These are phyloP conservation scores for Sarcophaga peregrina DNA, from an alignment of 1,140 invertebrate genomes.

Conservation along the genomic window DNA sequence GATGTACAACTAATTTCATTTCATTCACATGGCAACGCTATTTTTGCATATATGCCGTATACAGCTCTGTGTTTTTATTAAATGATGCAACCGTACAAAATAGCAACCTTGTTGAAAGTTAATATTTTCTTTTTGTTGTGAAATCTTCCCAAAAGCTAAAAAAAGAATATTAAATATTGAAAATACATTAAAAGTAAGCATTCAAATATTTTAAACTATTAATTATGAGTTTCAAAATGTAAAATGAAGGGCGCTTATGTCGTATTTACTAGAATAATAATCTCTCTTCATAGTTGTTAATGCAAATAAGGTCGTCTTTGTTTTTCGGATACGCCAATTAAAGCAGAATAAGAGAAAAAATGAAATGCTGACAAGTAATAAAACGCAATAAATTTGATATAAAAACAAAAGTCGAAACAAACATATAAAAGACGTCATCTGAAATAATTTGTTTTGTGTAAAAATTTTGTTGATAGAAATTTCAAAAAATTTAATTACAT, in stretches of 20 bases:
- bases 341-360: neutral
- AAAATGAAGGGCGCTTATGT: neutral
- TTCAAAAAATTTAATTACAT: no score
- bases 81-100: slow-evolving; percentile 5
- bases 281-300: neutral
- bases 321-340: slow-evolving; percentile 21
- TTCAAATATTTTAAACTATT: neutral
- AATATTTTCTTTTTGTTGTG: slow-evolving; percentile 22
- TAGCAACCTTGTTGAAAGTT: slow-evolving; percentile 2
- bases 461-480: no score
- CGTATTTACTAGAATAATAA: neutral
- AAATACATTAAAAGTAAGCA: neutral
- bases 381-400: slow-evolving; percentile 11
- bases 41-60: neutral
- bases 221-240: neutral
- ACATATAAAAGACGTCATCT: slow-evolving; percentile 17
- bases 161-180: neutral
- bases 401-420: slow-evolving; percentile 27
- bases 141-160: slow-evolving; percentile 13
- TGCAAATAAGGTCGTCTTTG: slow-evolving; percentile 21
- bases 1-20: no score
- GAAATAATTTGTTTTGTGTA: neutral
- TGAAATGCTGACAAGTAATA: slow-evolving; percentile 18
- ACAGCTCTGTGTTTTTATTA: neutral
- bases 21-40: neutral